Evolutionary conservation across 2,888 invertebrate genomes (phyloP).

Genomic region (Tenthredo livida): DNA sequence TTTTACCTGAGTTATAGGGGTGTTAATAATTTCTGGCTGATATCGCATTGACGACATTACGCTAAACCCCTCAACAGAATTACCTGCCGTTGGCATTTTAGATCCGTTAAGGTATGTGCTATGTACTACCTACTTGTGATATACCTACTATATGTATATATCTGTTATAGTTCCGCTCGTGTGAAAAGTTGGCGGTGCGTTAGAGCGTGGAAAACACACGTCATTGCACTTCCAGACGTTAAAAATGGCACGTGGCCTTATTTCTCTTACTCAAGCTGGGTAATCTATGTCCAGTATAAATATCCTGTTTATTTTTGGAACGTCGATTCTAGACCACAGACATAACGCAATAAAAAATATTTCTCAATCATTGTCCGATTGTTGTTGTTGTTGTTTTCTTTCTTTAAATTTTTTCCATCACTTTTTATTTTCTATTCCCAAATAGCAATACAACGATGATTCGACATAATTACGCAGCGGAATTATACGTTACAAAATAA

Average conservation of each 20-base stretch:
- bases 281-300: neutral
- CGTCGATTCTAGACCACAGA: neutral
- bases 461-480: neutral
- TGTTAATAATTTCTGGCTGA: conserved; percentile 29
- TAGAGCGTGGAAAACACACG: conserved; percentile 12
- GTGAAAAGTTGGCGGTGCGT: conserved; percentile 28
- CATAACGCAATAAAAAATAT: conserved; percentile 2
- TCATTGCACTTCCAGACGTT: conserved; percentile 1
- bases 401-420: neutral
- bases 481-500: neutral
- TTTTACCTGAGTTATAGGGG: neutral
- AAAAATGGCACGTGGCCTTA: conserved; percentile 31
- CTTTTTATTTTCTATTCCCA: neutral
- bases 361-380: neutral
- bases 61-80: conserved; percentile 12
- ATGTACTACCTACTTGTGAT: neutral
- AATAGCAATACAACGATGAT: neutral
- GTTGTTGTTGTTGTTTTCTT: too few relatives aligned
- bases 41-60: neutral
- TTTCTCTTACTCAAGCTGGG: neutral
- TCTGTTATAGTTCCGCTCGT: conserved; percentile 15
- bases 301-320: neutral
- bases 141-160: neutral
- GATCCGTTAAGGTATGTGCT: neutral
- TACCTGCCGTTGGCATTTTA: conserved; percentile 36